phyloP scores from a whole-genome alignment of 2,888 invertebrate genomes.

The Drosophila neotestacea region DNA sequence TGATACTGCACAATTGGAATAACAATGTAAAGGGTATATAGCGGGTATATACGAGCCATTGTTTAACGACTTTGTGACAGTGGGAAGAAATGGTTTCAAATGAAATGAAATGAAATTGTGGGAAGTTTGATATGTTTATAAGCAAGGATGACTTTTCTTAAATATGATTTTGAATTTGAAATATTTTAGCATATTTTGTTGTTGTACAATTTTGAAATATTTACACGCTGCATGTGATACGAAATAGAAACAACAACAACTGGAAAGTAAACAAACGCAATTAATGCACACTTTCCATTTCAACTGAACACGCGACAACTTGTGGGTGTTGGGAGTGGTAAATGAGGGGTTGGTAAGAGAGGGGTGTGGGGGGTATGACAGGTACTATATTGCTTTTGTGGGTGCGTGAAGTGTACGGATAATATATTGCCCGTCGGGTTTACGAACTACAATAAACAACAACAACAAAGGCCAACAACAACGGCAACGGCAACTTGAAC shows the following conservation, averaged over 20 bases:
- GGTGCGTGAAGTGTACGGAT: slow-evolving; percentile 38
- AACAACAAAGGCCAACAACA: slow-evolving; percentile 14
- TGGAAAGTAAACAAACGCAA: slow-evolving; percentile 65
- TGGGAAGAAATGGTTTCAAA: neutral
- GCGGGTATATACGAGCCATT: slow-evolving; percentile 8
- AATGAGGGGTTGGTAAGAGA: neutral
- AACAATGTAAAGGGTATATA: slow-evolving; percentile 12
- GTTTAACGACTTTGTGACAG: neutral
- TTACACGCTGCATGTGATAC: slow-evolving; percentile 9
- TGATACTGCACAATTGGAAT: slow-evolving; percentile 12
- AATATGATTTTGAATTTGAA: slow-evolving; percentile 25
- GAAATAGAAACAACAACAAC: neutral
- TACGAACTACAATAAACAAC: slow-evolving; percentile 36
- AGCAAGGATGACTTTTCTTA: slow-evolving; percentile 13
- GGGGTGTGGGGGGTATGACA: slow-evolving; percentile 1
- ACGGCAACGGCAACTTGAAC: slow-evolving; percentile 26
- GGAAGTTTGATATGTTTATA: slow-evolving; percentile 1
- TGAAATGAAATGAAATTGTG: neutral
- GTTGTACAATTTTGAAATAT: slow-evolving; percentile 11
- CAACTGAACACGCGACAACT: slow-evolving; percentile 67
- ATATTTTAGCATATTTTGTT: slow-evolving; percentile 15
- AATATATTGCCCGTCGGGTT: slow-evolving; percentile 47
- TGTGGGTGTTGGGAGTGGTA: slow-evolving; percentile 13
- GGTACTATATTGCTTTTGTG: slow-evolving; percentile 48
- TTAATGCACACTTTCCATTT: slow-evolving; percentile 76